Evolutionary conservation across 2,797 vertebrate genomes (phyloP).

Genomic region (Xerus rutilus): DNA sequence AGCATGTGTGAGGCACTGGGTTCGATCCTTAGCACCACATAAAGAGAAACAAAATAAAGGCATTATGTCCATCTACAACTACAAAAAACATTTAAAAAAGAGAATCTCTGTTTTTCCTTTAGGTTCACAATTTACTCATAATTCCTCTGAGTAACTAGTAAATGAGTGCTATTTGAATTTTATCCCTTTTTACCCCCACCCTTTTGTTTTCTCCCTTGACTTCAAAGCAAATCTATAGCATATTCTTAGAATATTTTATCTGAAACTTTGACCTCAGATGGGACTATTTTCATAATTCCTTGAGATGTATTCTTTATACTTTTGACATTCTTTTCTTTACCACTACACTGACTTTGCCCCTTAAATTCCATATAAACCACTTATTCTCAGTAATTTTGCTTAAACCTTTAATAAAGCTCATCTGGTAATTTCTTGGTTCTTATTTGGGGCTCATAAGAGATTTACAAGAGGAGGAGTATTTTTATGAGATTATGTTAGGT

Average conservation of each 20-base stretch:
- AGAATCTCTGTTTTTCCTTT: background rate
- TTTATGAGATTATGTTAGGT: conserved; percentile 34
- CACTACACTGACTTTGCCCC: background rate
- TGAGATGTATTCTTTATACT: background rate
- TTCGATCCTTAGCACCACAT: too few species aligned
- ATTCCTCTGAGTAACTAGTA: background rate
- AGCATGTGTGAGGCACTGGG: too few species aligned
- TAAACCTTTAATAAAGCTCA: conserved; percentile 7
- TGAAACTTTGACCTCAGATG: conserved; percentile 10
- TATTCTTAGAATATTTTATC: conserved; percentile 28
- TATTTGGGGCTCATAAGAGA: background rate
- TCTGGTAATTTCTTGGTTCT: background rate
- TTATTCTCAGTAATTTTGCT: conserved; percentile 37
- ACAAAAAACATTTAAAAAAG: too few species aligned
- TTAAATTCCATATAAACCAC: background rate
- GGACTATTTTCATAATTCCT: background rate
- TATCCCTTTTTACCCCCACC: background rate
- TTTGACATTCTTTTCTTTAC: background rate
- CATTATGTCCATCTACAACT: too few species aligned
- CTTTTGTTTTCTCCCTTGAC: background rate
- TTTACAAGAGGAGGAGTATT: background rate
- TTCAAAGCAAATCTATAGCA: background rate
- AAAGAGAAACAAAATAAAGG: too few species aligned
- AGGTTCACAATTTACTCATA: background rate
- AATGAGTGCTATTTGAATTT: background rate